Conservation (phyloP, 2,113 vertebrate species). For the Bubo bubo region DNA sequence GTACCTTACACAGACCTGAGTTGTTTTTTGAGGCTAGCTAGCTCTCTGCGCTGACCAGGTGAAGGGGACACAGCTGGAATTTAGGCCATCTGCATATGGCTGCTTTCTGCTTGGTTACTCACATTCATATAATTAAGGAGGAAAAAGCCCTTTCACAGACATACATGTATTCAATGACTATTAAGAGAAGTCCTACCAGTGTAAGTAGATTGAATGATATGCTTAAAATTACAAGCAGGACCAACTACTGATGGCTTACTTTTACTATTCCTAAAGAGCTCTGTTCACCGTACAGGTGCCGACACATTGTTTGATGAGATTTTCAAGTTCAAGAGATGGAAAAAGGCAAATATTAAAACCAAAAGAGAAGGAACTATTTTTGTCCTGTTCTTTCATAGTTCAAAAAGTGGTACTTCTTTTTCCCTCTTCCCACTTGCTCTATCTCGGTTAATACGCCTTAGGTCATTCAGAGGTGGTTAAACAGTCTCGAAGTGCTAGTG, state of each 20-base stretch:
- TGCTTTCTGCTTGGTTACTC: background rate
- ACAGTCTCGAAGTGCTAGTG: background rate
- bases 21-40: fast-evolving
- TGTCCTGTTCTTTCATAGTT: background rate
- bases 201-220: background rate
- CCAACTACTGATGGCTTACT: background rate
- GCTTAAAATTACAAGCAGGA: background rate
- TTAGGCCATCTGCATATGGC: background rate
- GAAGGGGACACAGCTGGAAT: background rate
- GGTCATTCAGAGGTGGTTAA: background rate
- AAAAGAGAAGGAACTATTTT: background rate
- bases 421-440: background rate
- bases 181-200: background rate
- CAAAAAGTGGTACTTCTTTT: background rate
- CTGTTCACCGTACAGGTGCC: background rate
- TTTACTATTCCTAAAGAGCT: background rate
- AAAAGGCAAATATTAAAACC: slow-evolving; percentile 16
- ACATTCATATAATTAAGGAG: background rate
- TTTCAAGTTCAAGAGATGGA: background rate
- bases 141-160: background rate
- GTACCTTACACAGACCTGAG: background rate
- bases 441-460: background rate
- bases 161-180: fast-evolving
- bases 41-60: background rate
- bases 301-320: slow-evolving; percentile 17